phyloP scores from a whole-genome alignment of 2,888 invertebrate genomes.

The Conchocele bisecta region DNA sequence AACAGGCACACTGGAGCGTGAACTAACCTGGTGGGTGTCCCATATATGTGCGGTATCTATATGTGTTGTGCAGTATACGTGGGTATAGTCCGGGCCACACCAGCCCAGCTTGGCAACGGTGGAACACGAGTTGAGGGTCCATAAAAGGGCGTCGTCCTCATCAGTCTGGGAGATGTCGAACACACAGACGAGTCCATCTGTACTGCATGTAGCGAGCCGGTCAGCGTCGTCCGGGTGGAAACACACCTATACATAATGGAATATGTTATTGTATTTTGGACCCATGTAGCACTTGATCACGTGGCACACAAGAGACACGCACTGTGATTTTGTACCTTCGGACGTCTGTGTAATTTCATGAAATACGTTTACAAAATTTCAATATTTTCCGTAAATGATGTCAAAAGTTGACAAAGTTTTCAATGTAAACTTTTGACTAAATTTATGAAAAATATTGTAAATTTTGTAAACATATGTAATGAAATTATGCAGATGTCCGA shows the following conservation, averaged over 20 bases:
- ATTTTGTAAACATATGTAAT: too few relatives aligned
- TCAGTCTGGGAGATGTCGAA: conserved; percentile 89
- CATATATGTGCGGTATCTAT: conserved; percentile 73
- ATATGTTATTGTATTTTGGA: background rate
- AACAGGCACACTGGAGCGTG: too few relatives aligned
- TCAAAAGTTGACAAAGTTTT: too few relatives aligned
- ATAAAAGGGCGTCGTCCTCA: conserved; percentile 92
- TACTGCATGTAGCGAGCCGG: conserved; percentile 89
- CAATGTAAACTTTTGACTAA: too few relatives aligned
- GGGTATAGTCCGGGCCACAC: conserved; percentile 57
- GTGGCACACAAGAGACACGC: too few relatives aligned
- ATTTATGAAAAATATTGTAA: too few relatives aligned
- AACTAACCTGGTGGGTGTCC: conserved; percentile 69
- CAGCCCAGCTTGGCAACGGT: conserved; percentile 85
- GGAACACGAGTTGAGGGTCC: conserved; percentile 90
- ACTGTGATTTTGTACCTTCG: too few relatives aligned
- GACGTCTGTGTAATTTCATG: too few relatives aligned
- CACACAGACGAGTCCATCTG: conserved; percentile 93
- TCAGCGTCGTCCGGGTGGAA: conserved; percentile 69
- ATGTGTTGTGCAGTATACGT: conserved; percentile 72
- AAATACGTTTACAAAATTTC: too few relatives aligned
- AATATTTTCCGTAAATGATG: too few relatives aligned
- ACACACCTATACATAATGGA: conserved; percentile 64
- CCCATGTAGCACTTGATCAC: background rate
- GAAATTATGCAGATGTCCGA: too few relatives aligned